A percentile compares a stretch with the other conserved stretches of the same genome.
phyloP scores from a whole-genome alignment of 2,113 vertebrate species.

The Microcebus lehilahytsara region DNA sequence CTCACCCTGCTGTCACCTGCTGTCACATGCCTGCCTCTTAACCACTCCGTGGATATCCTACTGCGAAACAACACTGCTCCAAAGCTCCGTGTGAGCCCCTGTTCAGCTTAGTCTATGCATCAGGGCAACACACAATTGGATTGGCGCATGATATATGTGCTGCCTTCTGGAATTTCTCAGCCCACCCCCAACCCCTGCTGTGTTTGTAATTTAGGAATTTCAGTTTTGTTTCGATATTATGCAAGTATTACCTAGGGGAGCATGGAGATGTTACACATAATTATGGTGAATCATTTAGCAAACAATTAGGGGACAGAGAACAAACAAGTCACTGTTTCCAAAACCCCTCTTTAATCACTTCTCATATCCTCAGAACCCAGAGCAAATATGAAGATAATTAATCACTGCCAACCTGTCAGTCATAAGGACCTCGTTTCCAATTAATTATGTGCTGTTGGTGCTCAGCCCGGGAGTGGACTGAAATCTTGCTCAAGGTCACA shows the following conservation, averaged over 20 bases:
- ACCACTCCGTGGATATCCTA: fast-evolving
- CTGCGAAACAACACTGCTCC: neutral
- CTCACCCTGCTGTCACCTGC: neutral
- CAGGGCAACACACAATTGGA: neutral
- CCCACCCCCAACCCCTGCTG: fast-evolving
- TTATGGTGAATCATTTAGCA: constrained; percentile 78
- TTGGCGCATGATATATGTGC: fast-evolving
- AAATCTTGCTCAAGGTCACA: constrained; percentile 81
- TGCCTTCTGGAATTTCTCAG: neutral
- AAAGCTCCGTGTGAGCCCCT: neutral
- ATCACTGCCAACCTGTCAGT: constrained; percentile 81
- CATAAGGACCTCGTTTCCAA: constrained; percentile 73
- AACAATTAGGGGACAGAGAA: constrained; percentile 77
- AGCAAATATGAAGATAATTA: constrained; percentile 88
- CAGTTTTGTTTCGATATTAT: constrained; percentile 8
- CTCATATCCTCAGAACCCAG: constrained; percentile 65
- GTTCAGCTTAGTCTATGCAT: neutral
- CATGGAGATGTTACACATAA: constrained; percentile 63
- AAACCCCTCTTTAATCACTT: constrained; percentile 80
- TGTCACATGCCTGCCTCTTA: neutral
- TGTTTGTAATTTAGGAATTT: neutral
- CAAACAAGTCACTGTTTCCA: constrained; percentile 82
- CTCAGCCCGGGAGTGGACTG: constrained; percentile 56
- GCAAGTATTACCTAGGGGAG: constrained; percentile 41
- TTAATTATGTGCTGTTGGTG: constrained; percentile 69